Evolutionary conservation across 2,113 vertebrate species (phyloP).

Genomic region (Ailuropoda melanoleuca): DNA sequence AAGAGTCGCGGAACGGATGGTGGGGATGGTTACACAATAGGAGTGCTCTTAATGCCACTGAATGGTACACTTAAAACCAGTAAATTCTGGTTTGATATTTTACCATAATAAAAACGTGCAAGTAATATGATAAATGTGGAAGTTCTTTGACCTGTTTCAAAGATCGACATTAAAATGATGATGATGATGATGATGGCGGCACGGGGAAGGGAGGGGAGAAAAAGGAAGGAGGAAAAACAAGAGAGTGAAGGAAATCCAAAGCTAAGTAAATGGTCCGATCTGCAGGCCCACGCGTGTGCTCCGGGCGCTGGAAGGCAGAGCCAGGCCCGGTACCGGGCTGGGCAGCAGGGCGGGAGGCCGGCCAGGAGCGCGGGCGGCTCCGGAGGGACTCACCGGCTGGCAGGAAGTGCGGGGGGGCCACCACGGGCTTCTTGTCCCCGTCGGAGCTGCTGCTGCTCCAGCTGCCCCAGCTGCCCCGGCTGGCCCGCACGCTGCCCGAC

Average conservation of each 20-base stretch:
- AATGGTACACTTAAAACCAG: not conserved
- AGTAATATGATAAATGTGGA: not conserved
- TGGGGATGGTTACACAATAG: accelerated
- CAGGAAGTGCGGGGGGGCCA: conserved; percentile 84
- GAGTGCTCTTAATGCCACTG: not conserved
- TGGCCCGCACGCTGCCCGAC: conserved; percentile 93
- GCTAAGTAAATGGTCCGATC: not conserved
- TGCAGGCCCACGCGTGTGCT: accelerated
- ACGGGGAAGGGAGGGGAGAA: no score
- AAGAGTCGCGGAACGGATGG: not conserved
- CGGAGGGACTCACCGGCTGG: conserved; percentile 86
- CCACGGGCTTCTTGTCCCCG: conserved; percentile 90
- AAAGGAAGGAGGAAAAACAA: not conserved
- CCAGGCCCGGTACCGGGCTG: accelerated
- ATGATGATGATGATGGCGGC: no score
- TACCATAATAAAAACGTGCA: not conserved
- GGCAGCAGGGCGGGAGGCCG: accelerated
- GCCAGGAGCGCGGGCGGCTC: no score
- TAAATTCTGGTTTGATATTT: not conserved
- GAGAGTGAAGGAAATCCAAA: not conserved
- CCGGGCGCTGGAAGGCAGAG: accelerated
- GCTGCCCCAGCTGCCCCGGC: conserved; percentile 97
- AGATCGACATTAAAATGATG: not conserved
- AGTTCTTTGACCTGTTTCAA: not conserved
- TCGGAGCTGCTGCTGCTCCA: conserved; percentile 98